Evolutionary conservation across 2,113 vertebrate species (phyloP).

Genomic region (Ochotona princeps): DNA sequence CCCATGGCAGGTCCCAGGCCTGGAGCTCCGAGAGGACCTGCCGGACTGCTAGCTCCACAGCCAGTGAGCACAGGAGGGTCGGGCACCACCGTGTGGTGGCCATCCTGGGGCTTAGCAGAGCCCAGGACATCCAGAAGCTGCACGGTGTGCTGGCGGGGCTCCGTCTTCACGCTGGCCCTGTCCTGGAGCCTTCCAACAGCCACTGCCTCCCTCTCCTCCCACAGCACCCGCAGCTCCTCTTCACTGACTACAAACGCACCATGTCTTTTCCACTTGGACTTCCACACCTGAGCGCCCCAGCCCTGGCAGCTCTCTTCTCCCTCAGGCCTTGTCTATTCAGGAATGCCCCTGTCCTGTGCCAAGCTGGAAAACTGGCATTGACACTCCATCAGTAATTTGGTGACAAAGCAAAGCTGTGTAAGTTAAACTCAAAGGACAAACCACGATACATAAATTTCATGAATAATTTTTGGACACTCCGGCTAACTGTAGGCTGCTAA

Average conservation of each 20-base stretch:
- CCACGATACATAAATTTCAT: not conserved
- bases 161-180: not conserved
- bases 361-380: not conserved
- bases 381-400: not conserved
- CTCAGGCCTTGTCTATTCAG: not conserved
- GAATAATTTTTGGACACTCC: not conserved
- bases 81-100: fast-evolving
- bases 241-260: not conserved
- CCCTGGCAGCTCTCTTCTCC: not conserved
- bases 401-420: constrained; percentile 11
- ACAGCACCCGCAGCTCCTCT: not conserved
- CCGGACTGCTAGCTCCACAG: not conserved
- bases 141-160: not conserved
- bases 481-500: not conserved
- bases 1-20: fast-evolving
- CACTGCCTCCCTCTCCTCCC: not conserved
- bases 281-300: no score
- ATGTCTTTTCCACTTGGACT: not conserved
- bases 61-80: not conserved
- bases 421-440: not conserved
- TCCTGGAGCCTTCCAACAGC: not conserved
- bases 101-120: not conserved
- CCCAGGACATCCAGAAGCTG: not conserved
- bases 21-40: fast-evolving
- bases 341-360: fast-evolving